Conservation (phyloP, 1,140 invertebrate genomes). For the Papilio glaucus region DNA sequence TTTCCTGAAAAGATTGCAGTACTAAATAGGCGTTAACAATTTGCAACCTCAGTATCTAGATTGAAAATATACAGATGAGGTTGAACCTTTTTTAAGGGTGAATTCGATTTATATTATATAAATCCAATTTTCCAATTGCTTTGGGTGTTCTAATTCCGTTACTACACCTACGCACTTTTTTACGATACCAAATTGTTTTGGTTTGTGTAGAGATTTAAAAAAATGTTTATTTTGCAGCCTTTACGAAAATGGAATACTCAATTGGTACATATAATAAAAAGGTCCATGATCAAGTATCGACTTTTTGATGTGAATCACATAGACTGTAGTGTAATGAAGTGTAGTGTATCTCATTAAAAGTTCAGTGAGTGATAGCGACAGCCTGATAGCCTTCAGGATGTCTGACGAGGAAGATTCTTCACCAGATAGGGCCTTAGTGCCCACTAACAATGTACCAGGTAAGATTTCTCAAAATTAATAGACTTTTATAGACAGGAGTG, state of each 20-base stretch:
- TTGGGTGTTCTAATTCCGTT: conserved; percentile 26
- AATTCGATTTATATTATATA: neutral
- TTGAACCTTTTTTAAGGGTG: neutral
- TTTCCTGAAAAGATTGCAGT: conserved; percentile 57
- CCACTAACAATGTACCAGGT: conserved; percentile 75
- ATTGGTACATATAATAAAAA: conserved; percentile 53
- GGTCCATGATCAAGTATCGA: conserved; percentile 49
- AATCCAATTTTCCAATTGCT: neutral
- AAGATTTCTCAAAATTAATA: conserved; percentile 36
- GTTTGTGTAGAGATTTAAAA: neutral
- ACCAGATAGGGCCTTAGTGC: conserved; percentile 68
- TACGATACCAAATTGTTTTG: neutral
- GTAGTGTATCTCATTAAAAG: conserved; percentile 45
- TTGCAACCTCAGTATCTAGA: neutral
- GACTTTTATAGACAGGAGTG: no score
- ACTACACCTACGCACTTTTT: conserved; percentile 28
- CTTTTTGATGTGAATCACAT: conserved; percentile 60
- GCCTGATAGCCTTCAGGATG: conserved; percentile 55
- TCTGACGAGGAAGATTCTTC: conserved; percentile 78
- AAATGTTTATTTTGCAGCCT: conserved; percentile 35
- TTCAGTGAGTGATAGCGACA: conserved; percentile 47
- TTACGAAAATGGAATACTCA: conserved; percentile 56
- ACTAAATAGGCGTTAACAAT: conserved; percentile 37
- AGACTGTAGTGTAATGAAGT: conserved; percentile 58
- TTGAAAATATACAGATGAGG: conserved; percentile 8